A percentile compares a stretch with the other conserved stretches of the same genome.
Evolutionary conservation across 92 coral and sea anemone genomes (phyloP).

Genomic region (Zoanthus gigantus): DNA sequence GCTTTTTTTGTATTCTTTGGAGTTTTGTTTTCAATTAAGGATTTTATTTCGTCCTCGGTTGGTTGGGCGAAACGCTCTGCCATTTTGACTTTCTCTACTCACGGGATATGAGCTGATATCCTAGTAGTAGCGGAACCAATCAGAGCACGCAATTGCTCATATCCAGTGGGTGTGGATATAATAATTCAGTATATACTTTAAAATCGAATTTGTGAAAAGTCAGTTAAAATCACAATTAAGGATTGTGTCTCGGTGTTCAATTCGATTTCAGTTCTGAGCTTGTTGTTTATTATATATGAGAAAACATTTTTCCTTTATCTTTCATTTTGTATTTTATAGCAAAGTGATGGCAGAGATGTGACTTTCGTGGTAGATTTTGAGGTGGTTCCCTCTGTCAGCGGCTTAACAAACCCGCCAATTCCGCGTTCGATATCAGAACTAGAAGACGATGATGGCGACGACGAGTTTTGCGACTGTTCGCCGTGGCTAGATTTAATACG

Average conservation of each 20-base stretch:
- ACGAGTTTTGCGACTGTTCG: constrained; percentile 12
- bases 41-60: too few species aligned
- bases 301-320: not conserved
- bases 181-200: not conserved
- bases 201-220: constrained; percentile 8
- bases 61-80: too few species aligned
- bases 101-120: too few species aligned
- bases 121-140: too few species aligned
- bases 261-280: constrained; percentile 5
- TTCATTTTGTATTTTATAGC: constrained; percentile 11
- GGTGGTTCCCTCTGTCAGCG: constrained; percentile 13
- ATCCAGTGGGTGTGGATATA: too few species aligned
- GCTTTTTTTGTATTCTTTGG: too few species aligned
- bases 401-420: constrained; percentile 8
- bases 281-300: not conserved
- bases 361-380: constrained; percentile 14
- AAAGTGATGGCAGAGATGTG: constrained; percentile 26
- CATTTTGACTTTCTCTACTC: too few species aligned
- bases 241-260: constrained; percentile 5
- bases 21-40: too few species aligned
- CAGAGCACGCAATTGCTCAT: too few species aligned
- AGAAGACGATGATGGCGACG: constrained; percentile 14
- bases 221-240: constrained; percentile 5
- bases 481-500: constrained; percentile 10
- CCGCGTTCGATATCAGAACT: constrained; percentile 12